These are phyloP conservation scores for Caenorhabditis sp. DNA, from an alignment of 2,888 invertebrate species.

Conservation along the genomic window DNA sequence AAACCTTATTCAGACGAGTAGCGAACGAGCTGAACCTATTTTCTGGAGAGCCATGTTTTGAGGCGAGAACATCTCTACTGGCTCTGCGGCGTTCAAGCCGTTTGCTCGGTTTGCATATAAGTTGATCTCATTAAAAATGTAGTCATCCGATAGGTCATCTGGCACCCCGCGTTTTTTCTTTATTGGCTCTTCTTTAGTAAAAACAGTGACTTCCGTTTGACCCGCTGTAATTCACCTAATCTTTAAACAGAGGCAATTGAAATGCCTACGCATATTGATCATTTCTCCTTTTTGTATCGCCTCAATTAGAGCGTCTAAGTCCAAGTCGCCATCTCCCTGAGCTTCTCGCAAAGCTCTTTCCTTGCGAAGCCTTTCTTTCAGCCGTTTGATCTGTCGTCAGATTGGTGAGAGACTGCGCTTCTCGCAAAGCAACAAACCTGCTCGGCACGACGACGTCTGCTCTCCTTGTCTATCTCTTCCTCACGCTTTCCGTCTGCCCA, in stretches of 20 bases:
- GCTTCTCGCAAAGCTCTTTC: slow-evolving; percentile 70
- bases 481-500: slow-evolving; percentile 76
- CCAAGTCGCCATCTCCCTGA: slow-evolving; percentile 71
- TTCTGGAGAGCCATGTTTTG: background rate
- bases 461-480: slow-evolving; percentile 76
- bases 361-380: slow-evolving; percentile 73
- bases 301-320: slow-evolving; percentile 72
- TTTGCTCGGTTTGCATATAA: slow-evolving; percentile 49
- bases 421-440: slow-evolving; percentile 64
- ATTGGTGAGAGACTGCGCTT: slow-evolving; percentile 25
- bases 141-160: slow-evolving; percentile 66
- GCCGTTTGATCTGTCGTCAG: slow-evolving; percentile 72
- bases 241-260: background rate
- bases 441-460: slow-evolving; percentile 66
- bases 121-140: slow-evolving; percentile 71
- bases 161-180: slow-evolving; percentile 40
- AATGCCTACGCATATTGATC: slow-evolving; percentile 33
- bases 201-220: slow-evolving; percentile 4
- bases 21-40: too few relatives aligned
- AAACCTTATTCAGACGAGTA: too few relatives aligned
- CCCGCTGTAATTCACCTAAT: slow-evolving; percentile 13
- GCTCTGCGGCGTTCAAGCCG: slow-evolving; percentile 33
- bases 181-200: slow-evolving; percentile 12
- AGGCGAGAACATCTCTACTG: slow-evolving; percentile 8
- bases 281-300: slow-evolving; percentile 71